These are phyloP conservation scores for Eucera pruinosa DNA, from an alignment of 2,888 invertebrate genomes.

Conservation along the genomic window DNA sequence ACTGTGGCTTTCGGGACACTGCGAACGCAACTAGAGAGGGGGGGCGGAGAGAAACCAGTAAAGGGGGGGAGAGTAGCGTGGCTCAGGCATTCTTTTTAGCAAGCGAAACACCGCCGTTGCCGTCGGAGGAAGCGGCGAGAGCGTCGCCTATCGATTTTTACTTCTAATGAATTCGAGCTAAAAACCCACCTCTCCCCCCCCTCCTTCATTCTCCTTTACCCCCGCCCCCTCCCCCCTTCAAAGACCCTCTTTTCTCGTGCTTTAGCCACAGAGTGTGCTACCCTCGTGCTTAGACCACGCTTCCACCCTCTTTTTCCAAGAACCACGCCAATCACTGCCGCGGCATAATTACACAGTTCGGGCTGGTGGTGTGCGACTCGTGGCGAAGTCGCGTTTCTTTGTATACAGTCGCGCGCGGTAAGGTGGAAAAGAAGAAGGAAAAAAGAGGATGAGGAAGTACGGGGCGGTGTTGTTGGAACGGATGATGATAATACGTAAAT, in stretches of 20 bases:
- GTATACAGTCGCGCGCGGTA: conserved; percentile 76
- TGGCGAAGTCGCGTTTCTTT: conserved; percentile 77
- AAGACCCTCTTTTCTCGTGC: conserved; percentile 35
- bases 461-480: too few relatives aligned
- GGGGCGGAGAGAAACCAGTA: conserved; percentile 51
- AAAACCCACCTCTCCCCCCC: conserved; percentile 77
- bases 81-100: conserved; percentile 79
- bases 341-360: conserved; percentile 82
- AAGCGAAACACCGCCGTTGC: conserved; percentile 75
- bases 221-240: conserved; percentile 29
- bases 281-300: conserved; percentile 74
- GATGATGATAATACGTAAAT: too few relatives aligned
- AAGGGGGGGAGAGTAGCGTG: conserved; percentile 44
- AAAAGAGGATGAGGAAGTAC: neutral
- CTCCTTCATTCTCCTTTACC: conserved; percentile 19
- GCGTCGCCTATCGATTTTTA: conserved; percentile 83
- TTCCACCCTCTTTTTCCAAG: conserved; percentile 81
- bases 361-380: conserved; percentile 75
- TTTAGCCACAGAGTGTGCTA: conserved; percentile 61
- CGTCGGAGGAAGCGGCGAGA: conserved; percentile 77
- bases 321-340: conserved; percentile 83
- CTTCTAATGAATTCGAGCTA: conserved; percentile 84
- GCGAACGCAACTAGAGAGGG: too few relatives aligned
- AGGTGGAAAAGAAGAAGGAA: conserved; percentile 60
- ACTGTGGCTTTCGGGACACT: conserved; percentile 53